Percentiles rank a stretch among this genome's conserved stretches.
Conservation (phyloP, 2,888 invertebrate species). For the Lasioglossum lativentre region DNA sequence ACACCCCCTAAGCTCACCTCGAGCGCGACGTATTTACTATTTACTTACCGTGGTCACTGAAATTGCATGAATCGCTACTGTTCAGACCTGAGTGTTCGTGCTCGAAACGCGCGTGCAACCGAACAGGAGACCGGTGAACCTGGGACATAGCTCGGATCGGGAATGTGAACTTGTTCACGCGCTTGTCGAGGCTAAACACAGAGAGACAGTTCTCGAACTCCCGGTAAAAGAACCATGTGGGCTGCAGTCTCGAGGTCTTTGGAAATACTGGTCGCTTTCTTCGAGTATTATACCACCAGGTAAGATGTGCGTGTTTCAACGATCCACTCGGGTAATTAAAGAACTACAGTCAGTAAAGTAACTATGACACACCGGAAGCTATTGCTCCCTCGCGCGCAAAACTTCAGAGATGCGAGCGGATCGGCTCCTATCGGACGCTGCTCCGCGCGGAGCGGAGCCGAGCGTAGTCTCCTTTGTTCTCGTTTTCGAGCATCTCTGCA, state of each 20-base stretch:
- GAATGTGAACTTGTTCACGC: conserved; percentile 29
- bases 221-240: conserved; percentile 89
- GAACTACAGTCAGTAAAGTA: background rate
- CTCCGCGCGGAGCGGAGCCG: background rate
- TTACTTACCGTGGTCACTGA: background rate
- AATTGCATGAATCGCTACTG: background rate
- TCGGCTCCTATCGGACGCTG: conserved; percentile 1
- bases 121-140: background rate
- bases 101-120: conserved; percentile 1
- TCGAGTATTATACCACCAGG: conserved; percentile 93
- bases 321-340: background rate
- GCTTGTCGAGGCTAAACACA: conserved; percentile 25
- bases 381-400: conserved; percentile 5
- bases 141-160: conserved; percentile 6
- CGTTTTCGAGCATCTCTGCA: background rate
- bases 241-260: conserved; percentile 92
- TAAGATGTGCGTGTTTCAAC: conserved; percentile 81
- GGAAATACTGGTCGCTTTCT: conserved; percentile 93
- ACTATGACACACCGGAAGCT: background rate
- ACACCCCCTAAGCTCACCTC: background rate
- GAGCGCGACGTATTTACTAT: background rate
- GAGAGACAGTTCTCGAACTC: conserved; percentile 56
- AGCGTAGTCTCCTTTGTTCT: background rate
- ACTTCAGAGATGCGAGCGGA: background rate
- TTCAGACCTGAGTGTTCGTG: conserved; percentile 1